Percentiles rank a stretch among this genome's conserved stretches.
Conservation (phyloP, 2,113 vertebrate genomes). For the Clarias batrachus region DNA sequence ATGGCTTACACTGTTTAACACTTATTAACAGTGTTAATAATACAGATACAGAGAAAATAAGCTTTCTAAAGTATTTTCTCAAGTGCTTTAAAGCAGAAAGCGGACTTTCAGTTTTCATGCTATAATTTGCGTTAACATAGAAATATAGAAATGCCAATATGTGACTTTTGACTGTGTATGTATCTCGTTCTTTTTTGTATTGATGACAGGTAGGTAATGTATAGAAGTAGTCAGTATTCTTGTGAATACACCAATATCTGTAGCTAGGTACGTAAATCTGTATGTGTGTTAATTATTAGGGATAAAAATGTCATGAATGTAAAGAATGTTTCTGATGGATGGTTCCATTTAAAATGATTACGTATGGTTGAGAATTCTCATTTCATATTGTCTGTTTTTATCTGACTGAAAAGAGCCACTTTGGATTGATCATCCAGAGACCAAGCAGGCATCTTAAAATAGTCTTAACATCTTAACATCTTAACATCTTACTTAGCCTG, state of each 20-base stretch:
- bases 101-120: conserved; percentile 4
- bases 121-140: conserved; percentile 20
- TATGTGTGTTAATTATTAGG: conserved; percentile 14
- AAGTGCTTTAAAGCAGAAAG: conserved; percentile 24
- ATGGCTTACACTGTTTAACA: conserved; percentile 25
- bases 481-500: conserved; percentile 14
- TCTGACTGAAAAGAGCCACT: conserved; percentile 2
- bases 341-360: conserved; percentile 21
- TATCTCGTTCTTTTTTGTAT: conserved; percentile 31
- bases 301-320: conserved; percentile 24
- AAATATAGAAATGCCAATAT: conserved; percentile 37
- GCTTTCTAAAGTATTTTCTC: conserved; percentile 14
- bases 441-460: conserved; percentile 12
- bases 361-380: neutral
- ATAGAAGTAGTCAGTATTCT: conserved; percentile 36
- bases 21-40: conserved; percentile 29
- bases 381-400: conserved; percentile 3
- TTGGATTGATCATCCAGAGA: conserved; percentile 9
- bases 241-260: conserved; percentile 17
- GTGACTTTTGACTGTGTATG: conserved; percentile 28
- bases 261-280: conserved; percentile 25
- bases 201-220: conserved; percentile 6
- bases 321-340: conserved; percentile 15
- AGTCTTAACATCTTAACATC: no score
- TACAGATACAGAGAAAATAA: conserved; percentile 16